phyloP scores from a whole-genome alignment of 2,888 invertebrate species.

The Aphodius granarius region DNA sequence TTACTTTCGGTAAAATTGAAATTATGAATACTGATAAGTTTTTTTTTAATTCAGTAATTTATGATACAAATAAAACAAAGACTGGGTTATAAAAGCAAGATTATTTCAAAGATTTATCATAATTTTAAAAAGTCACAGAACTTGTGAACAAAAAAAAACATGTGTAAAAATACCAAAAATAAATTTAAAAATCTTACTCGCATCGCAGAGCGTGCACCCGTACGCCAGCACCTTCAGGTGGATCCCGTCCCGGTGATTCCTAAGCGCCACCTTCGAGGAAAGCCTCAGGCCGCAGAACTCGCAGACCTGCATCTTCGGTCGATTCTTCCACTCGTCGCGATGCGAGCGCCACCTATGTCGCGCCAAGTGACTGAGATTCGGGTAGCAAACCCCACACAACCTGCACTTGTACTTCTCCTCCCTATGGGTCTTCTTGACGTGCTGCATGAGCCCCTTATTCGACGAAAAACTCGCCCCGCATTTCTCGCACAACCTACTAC shows the following conservation, averaged over 20 bases:
- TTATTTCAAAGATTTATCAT: too few species aligned
- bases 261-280: background rate
- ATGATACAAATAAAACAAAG: too few species aligned
- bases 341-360: slow-evolving; percentile 11
- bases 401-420: slow-evolving; percentile 23
- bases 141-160: too few species aligned
- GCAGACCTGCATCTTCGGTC: slow-evolving; percentile 10
- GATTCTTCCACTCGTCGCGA: background rate
- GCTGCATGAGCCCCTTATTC: slow-evolving; percentile 7
- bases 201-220: too few species aligned
- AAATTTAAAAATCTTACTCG: too few species aligned
- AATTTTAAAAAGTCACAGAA: too few species aligned
- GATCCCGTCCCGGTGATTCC: slow-evolving; percentile 13
- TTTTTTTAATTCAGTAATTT: too few species aligned
- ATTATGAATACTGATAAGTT: too few species aligned
- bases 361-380: slow-evolving; percentile 1
- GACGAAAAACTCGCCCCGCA: slow-evolving; percentile 19
- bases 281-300: slow-evolving; percentile 20
- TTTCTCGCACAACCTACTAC: slow-evolving; percentile 16
- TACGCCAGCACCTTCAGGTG: slow-evolving; percentile 10
- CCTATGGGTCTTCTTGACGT: slow-evolving; percentile 9
- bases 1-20: too few species aligned
- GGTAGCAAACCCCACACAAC: slow-evolving; percentile 16
- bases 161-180: too few species aligned
- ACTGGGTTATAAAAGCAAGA: too few species aligned